A percentile compares a stretch with the other conserved stretches of the same genome.
Evolutionary conservation across 2,797 vertebrate species (phyloP).

Genomic region (Cuculus canorus): DNA sequence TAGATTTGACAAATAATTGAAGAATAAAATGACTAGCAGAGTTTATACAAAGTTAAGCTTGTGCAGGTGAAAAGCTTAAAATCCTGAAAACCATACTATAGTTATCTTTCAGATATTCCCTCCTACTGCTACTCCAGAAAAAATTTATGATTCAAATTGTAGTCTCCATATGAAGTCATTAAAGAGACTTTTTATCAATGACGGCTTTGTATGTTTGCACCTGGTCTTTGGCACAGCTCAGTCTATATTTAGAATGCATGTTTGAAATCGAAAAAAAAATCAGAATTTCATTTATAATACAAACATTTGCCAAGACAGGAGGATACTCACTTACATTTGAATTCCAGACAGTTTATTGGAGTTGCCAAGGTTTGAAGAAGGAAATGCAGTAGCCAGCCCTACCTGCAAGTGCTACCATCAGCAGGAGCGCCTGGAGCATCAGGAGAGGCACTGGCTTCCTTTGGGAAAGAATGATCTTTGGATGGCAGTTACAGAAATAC

Average conservation of each 20-base stretch:
- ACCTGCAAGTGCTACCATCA: rapidly evolving
- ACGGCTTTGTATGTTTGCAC: not conserved
- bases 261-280: not conserved
- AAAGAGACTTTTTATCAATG: not conserved
- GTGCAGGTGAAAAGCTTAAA: not conserved
- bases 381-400: not conserved
- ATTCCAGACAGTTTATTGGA: not conserved
- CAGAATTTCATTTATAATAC: not conserved
- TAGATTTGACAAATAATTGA: not conserved
- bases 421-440: not conserved
- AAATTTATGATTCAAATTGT: not conserved
- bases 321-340: not conserved
- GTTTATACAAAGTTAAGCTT: not conserved
- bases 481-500: not conserved
- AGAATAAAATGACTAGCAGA: not conserved
- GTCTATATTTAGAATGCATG: not conserved
- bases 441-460: not conserved
- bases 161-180: slow-evolving; percentile 41
- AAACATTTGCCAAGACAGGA: not conserved
- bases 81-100: not conserved
- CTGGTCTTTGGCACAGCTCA: not conserved
- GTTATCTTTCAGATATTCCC: not conserved
- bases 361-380: not conserved
- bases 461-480: not conserved
- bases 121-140: not conserved